phyloP scores from a whole-genome alignment of 2,797 vertebrate species.

The Danio aesculapii region DNA sequence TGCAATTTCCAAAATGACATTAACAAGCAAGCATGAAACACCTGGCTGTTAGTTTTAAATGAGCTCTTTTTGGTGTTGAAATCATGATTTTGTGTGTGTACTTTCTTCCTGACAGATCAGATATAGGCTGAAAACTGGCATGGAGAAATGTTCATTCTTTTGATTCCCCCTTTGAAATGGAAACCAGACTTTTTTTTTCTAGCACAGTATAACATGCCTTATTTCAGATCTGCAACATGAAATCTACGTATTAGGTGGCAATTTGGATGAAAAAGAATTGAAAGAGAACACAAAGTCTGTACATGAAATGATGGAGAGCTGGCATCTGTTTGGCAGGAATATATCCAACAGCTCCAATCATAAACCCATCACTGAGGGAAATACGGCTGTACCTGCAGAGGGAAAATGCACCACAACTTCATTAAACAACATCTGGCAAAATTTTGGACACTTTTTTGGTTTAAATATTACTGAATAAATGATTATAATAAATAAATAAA shows the following conservation, averaged over 20 bases:
- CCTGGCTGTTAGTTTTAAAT: slow-evolving; percentile 1
- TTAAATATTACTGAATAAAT: background rate
- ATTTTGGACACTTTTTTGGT: background rate
- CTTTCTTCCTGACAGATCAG: background rate
- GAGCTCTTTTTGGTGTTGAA: background rate
- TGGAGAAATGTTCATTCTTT: background rate
- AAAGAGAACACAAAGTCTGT: slow-evolving; percentile 10
- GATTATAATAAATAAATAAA: too few relatives aligned
- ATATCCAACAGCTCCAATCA: slow-evolving; percentile 61
- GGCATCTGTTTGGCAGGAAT: slow-evolving; percentile 41
- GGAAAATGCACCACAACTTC: slow-evolving; percentile 36
- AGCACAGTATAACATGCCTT: background rate
- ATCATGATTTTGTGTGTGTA: background rate
- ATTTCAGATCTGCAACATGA: background rate
- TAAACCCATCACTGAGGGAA: slow-evolving; percentile 80
- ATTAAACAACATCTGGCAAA: background rate
- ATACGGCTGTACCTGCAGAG: slow-evolving; percentile 75
- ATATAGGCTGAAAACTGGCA: background rate
- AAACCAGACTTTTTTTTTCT: background rate
- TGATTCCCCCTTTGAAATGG: background rate
- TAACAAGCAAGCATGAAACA: slow-evolving; percentile 8
- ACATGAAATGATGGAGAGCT: background rate
- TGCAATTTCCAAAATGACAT: slow-evolving; percentile 15
- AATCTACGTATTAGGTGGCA: background rate
- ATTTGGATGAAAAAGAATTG: background rate